Evolutionary conservation across 2,113 vertebrate genomes (phyloP).

Genomic region (Ailurus styani): DNA sequence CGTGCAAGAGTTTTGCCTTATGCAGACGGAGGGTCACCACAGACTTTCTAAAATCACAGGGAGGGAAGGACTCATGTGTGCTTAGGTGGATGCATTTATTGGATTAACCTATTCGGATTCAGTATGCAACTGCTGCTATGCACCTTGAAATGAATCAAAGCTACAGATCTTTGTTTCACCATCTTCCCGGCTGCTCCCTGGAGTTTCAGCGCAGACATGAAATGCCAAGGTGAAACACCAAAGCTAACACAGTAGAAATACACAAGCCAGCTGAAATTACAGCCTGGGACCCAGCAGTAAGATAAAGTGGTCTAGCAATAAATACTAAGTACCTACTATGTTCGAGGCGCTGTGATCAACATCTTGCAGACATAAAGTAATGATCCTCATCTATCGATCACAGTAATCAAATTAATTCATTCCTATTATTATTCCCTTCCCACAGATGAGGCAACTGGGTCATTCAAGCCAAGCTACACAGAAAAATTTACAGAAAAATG

Average conservation of each 20-base stretch:
- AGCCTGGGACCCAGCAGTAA: neutral
- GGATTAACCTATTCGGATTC: neutral
- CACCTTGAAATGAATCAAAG: constrained; percentile 21
- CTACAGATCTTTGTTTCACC: neutral
- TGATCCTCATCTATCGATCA: neutral
- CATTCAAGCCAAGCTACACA: neutral
- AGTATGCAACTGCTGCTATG: neutral
- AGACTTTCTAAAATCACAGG: neutral
- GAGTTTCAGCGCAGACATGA: neutral
- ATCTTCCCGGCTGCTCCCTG: constrained; percentile 10
- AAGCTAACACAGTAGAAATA: neutral
- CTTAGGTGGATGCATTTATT: neutral
- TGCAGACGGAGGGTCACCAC: neutral
- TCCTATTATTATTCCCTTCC: neutral
- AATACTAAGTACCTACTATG: neutral
- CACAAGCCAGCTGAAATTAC: neutral
- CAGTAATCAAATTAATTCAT: neutral
- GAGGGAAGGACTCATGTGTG: neutral
- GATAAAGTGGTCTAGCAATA: neutral
- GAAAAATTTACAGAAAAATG: neutral
- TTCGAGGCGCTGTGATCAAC: neutral
- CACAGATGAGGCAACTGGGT: neutral
- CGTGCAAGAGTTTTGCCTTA: neutral
- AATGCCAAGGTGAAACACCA: neutral
- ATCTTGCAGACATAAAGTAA: neutral